A percentile compares a stretch with the other conserved stretches of the same genome.
Conservation (phyloP, 2,113 vertebrate species). For the Strigops habroptila region DNA sequence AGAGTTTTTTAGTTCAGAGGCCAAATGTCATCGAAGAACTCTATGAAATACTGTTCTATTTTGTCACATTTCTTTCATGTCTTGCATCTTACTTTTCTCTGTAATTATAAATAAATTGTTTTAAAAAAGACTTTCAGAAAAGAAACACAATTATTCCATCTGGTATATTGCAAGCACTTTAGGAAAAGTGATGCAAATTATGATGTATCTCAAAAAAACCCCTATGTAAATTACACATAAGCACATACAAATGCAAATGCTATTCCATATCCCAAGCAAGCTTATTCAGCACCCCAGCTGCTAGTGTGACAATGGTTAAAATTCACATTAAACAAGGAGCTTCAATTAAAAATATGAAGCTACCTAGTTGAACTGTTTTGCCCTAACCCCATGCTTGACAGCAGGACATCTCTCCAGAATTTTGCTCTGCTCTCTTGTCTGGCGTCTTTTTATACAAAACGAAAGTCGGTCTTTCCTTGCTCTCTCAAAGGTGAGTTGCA, state of each 20-base stretch:
- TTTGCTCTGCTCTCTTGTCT: not conserved
- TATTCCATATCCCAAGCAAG: not conserved
- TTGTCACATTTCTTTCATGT: not conserved
- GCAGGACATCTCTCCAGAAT: not conserved
- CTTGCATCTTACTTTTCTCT: not conserved
- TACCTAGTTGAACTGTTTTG: not conserved
- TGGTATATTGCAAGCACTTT: not conserved
- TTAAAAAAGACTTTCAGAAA: conserved; percentile 1
- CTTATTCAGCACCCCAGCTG: not conserved
- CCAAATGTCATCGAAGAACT: not conserved
- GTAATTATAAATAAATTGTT: not conserved
- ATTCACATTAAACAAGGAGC: not conserved
- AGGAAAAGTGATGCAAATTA: conserved; percentile 9
- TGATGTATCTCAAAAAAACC: not conserved
- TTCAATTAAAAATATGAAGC: not conserved
- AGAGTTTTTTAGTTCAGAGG: not conserved
- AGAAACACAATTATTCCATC: not conserved
- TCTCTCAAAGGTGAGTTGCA: not conserved
- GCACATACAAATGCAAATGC: not conserved
- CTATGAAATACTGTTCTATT: not conserved
- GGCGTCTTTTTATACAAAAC: not conserved
- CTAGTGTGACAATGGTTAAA: not conserved
- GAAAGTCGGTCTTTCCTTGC: not conserved
- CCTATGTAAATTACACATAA: not conserved
- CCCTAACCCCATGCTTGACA: not conserved